A percentile compares a stretch with the other conserved stretches of the same genome.
These are phyloP conservation scores for Epizoanthus fatuus DNA, from an alignment of 92 coral and sea anemone species.

Conservation along the genomic window DNA sequence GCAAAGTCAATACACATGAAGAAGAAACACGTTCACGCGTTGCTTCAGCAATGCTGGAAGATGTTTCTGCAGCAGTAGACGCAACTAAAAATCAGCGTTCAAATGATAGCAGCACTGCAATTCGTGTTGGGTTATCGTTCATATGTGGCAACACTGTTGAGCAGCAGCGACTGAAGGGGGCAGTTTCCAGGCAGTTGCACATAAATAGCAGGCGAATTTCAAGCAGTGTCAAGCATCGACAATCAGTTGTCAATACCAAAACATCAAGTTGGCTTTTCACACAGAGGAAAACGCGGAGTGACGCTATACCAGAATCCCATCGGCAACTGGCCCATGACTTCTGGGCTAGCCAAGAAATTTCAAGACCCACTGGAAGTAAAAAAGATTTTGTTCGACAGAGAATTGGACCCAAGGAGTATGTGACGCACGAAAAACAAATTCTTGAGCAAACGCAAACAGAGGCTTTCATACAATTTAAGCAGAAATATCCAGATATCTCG, in stretches of 20 bases:
- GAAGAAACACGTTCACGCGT: not conserved
- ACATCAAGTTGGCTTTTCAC: conserved; percentile 7
- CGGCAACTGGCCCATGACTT: not conserved
- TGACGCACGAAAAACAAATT: not conserved
- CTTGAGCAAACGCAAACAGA: conserved; percentile 6
- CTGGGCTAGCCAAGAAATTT: conserved; percentile 1
- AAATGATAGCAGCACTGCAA: not conserved
- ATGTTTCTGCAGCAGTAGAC: not conserved
- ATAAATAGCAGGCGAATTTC: not conserved
- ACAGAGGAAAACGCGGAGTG: not conserved
- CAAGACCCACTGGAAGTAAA: conserved; percentile 1
- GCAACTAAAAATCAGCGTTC: not conserved
- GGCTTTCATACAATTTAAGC: not conserved
- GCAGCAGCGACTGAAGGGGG: not conserved
- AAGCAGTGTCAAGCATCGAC: not conserved
- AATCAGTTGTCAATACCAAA: not conserved
- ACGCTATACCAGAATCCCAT: not conserved
- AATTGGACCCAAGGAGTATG: not conserved
- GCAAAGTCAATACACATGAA: not conserved
- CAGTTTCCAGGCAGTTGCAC: not conserved
- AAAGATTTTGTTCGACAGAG: conserved; percentile 1
- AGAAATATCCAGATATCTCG: not conserved
- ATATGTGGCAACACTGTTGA: not conserved
- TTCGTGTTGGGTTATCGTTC: not conserved
- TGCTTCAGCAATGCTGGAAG: not conserved